Conservation (phyloP, 2,113 vertebrate species). For the Cairina moschata region DNA sequence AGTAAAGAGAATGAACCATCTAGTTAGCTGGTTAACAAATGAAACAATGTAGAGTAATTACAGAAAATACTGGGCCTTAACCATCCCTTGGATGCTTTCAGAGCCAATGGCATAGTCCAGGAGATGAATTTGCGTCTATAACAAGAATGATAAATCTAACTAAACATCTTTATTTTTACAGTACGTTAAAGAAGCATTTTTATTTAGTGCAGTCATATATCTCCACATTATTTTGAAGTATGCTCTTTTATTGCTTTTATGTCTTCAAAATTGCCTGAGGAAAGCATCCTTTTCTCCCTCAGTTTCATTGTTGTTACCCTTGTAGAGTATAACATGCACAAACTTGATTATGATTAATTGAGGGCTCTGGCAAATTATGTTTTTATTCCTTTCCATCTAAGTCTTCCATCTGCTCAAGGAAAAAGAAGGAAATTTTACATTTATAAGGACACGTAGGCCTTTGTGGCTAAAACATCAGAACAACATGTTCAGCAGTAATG, state of each 20-base stretch:
- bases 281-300: conserved; percentile 66
- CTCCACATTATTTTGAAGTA: conserved; percentile 76
- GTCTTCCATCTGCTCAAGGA: conserved; percentile 59
- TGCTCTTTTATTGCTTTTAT: conserved; percentile 71
- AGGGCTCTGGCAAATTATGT: conserved; percentile 25
- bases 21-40: conserved; percentile 38
- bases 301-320: conserved; percentile 60
- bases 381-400: conserved; percentile 54
- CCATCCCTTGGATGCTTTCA: neutral
- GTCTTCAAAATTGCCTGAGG: conserved; percentile 70
- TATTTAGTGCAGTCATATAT: conserved; percentile 74
- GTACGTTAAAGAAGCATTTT: conserved; percentile 73
- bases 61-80: conserved; percentile 5
- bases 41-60: conserved; percentile 54
- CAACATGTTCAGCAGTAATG: conserved; percentile 27
- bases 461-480: conserved; percentile 42
- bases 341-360: conserved; percentile 73
- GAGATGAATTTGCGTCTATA: conserved; percentile 42
- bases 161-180: conserved; percentile 72
- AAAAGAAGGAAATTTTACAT: conserved; percentile 5
- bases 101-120: neutral
- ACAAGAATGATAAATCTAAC: conserved; percentile 72
- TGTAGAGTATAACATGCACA: conserved; percentile 59
- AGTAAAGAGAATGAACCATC: neutral
- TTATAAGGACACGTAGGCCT: conserved; percentile 32